Evolutionary conservation across 2,113 vertebrate genomes (phyloP), one percentile per base, ranked within the genome.

Genomic region (Hippoglossus stenolepis): DNA sequence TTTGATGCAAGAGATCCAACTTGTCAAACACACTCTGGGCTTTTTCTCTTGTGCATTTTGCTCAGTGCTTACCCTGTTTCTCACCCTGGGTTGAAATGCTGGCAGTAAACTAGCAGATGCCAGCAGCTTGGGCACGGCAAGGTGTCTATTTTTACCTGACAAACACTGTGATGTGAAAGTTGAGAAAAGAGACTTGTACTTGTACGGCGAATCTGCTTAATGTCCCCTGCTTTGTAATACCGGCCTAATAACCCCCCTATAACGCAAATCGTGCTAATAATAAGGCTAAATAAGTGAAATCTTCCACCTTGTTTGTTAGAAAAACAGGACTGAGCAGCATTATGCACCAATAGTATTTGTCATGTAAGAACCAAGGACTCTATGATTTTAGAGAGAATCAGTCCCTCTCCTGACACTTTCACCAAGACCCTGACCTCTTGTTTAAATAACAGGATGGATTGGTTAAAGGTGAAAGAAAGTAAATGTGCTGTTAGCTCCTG

Each of bases 131-230:
- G 67, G 45, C 72, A 53, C 18, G 17, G 15, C 43, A 63, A 71
- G 70, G 64, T 28, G 82, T 62, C 72, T 87, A 83, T 83, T 86
- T 87, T 80, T 86, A 80, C 83, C 68, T 68, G 70, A 77, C 54
- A 71, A 77, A 74, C 85, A 86, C 38, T 35, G 70, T 3, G 53
- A 83, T 84, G 84, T 83, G 79, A 90, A 83, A 74, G 45, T 54
- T 51, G 64, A 64, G 71, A 51, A 65, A 15, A 62, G 24, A 81
- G 61, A 70, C 38, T 35, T 69, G 47, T 1, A 31, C 54, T 82
- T 21, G 24, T 83, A 21, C 51, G 66, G 21, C 43, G 51, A 82
- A 84, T 49, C 3, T 75, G 68, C 65, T 80, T 12, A 38, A 53
- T 64, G 20, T 10, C 23, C 2, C 2, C 53, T 11, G 65, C 71